Percentiles rank a stretch among this genome's conserved stretches.
Conservation (phyloP, 2,113 vertebrate genomes). For the Emydocephalus ijimae region DNA sequence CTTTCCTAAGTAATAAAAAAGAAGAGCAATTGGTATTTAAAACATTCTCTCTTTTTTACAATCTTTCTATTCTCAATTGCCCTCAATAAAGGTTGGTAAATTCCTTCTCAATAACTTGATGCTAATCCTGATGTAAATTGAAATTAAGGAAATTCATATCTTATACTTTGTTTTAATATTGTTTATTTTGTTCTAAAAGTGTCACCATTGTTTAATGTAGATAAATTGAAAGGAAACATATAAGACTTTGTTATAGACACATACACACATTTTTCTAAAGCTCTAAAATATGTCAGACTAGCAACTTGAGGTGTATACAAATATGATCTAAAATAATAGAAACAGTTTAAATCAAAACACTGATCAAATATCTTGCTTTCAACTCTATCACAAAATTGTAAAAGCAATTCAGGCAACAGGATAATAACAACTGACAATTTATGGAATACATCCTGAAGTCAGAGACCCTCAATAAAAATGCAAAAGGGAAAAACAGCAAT, state of each 20-base stretch:
- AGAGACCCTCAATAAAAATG: neutral
- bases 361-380: neutral
- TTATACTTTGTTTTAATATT: neutral
- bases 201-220: neutral
- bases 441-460: neutral
- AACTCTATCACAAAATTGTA: neutral
- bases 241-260: neutral
- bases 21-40: neutral
- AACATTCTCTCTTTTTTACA: slow-evolving; percentile 8
- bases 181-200: neutral
- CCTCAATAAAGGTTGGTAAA: neutral
- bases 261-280: neutral
- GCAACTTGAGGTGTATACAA: neutral
- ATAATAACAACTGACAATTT: neutral
- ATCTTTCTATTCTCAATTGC: neutral
- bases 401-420: neutral
- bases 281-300: neutral
- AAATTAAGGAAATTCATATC: neutral
- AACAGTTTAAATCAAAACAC: neutral
- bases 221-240: neutral
- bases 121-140: neutral
- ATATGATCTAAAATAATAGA: neutral
- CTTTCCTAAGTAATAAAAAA: slow-evolving; percentile 16
- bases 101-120: neutral
- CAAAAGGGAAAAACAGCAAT: neutral